Evolutionary conservation across 2,113 vertebrate genomes (phyloP), one percentile per base, ranked within the genome.

Genomic region (Corydoras sp.): DNA sequence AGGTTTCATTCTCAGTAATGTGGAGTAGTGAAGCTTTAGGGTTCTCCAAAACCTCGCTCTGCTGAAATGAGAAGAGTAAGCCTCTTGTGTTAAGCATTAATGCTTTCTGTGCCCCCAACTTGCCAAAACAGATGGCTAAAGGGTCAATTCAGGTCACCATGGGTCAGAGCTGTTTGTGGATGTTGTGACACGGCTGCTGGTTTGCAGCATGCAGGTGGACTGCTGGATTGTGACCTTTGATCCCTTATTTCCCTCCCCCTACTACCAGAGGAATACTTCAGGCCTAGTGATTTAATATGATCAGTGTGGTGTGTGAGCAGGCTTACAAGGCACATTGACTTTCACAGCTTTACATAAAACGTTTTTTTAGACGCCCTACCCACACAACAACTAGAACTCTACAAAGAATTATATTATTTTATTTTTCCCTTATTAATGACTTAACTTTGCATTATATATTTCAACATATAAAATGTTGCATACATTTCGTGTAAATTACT

Each of bases 81-180:
- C 76, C 59, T 64, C 35, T 67, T 72, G 31, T 48, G 15, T 62
- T 58, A 67, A 61, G 35, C 62, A 59, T 35, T 68, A 77, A 77
- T 69, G 71, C 61, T 31, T 54, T 35, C 48, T 63, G 49, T 14
- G 64, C 72, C 69, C 59, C 68, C 58, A 35, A 48, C 69, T 77
- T 65, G 58, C 76, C 70, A 67, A 72, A 81, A 79, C 88, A 90
- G 88, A 89, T 88, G 88, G 86, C 77, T 53, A 50, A 74, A 82
- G 79, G 84, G 80, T 79, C 74, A 58, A 65, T 73, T 59, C 8
- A 79, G 86, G 87, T 87, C 77, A 85, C 66, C 60, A 65, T 6
- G 32, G 82, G 80, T 82, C 78, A 71, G 71, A 73, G 83, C 82
- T 86, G 86, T 86, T 86, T 81, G 73, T 72, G 81, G 79, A 86